phyloP scores from a whole-genome alignment of 2,888 invertebrate genomes.

The Drosophila meridiana region DNA sequence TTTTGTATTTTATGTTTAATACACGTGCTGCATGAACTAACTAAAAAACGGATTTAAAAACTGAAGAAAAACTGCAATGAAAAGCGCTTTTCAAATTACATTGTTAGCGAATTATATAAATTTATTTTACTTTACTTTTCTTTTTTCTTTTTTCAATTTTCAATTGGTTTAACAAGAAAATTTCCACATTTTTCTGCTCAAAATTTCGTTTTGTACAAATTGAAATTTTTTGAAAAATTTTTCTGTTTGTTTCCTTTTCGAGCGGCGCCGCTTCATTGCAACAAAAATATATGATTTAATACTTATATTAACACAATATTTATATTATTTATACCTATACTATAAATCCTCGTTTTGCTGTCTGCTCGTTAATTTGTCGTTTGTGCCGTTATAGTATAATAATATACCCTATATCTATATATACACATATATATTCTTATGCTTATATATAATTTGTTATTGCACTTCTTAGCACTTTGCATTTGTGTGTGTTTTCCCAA shows the following conservation, averaged over 20 bases:
- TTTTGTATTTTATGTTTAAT: constrained; percentile 53
- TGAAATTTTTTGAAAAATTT: constrained; percentile 7
- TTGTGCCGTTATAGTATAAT: constrained; percentile 22
- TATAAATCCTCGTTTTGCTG: constrained; percentile 6
- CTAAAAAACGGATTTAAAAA: constrained; percentile 6
- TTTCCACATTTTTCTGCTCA: constrained; percentile 52
- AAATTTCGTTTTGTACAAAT: constrained; percentile 16
- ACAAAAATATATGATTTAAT: constrained; percentile 47
- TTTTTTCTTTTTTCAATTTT: constrained; percentile 1
- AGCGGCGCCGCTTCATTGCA: constrained; percentile 73
- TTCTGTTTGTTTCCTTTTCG: constrained; percentile 32
- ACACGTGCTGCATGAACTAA: constrained; percentile 62
- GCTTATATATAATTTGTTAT: constrained; percentile 12
- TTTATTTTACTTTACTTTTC: background rate
- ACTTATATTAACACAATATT: constrained; percentile 45
- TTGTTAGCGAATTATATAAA: constrained; percentile 13
- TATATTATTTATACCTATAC: constrained; percentile 17
- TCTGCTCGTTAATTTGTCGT: constrained; percentile 40
- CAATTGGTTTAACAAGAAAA: constrained; percentile 39
- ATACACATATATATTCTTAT: constrained; percentile 16
- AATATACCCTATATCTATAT: constrained; percentile 1
- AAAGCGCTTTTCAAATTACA: constrained; percentile 39
- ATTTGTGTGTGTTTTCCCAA: constrained; percentile 21
- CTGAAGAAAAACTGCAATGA: constrained; percentile 45
- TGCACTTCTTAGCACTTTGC: constrained; percentile 36